phyloP scores from a whole-genome alignment of 2,888 invertebrate genomes.

The Smittia aterrima region DNA sequence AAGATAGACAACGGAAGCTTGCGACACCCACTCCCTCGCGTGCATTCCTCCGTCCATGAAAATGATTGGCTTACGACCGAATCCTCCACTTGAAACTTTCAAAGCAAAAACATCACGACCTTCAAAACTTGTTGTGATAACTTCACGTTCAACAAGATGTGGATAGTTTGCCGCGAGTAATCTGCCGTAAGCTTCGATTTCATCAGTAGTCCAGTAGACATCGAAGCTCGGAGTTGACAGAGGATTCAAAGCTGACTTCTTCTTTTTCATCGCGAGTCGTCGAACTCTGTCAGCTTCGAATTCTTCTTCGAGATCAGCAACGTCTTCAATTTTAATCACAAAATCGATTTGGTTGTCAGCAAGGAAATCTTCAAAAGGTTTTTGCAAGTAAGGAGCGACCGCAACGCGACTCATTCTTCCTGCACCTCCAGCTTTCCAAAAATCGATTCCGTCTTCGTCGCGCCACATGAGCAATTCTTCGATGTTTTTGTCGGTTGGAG shows the following conservation, averaged over 20 bases:
- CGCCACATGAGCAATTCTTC: background rate
- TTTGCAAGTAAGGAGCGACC: background rate
- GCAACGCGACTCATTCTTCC: background rate
- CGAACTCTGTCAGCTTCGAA: conserved; percentile 14
- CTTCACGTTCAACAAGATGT: conserved; percentile 56
- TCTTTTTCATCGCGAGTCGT: background rate
- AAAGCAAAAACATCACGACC: conserved; percentile 60
- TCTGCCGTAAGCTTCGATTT: conserved; percentile 57
- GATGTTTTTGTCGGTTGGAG: background rate
- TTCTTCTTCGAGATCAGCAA: conserved; percentile 23
- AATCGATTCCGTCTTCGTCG: background rate
- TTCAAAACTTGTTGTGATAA: conserved; percentile 61
- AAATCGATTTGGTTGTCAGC: background rate
- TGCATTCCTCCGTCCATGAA: conserved; percentile 62
- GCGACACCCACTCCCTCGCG: conserved; percentile 62
- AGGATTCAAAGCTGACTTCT: background rate
- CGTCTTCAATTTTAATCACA: conserved; percentile 11
- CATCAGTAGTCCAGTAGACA: conserved; percentile 46
- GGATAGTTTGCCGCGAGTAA: conserved; percentile 56
- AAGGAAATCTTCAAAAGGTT: background rate
- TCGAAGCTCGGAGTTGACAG: background rate
- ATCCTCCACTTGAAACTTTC: conserved; percentile 60
- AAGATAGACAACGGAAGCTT: conserved; percentile 60
- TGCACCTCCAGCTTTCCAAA: background rate
- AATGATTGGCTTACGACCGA: conserved; percentile 54